These are phyloP conservation scores for Xerus rutilus DNA, from an alignment of 2,797 vertebrate species.

Conservation along the genomic window DNA sequence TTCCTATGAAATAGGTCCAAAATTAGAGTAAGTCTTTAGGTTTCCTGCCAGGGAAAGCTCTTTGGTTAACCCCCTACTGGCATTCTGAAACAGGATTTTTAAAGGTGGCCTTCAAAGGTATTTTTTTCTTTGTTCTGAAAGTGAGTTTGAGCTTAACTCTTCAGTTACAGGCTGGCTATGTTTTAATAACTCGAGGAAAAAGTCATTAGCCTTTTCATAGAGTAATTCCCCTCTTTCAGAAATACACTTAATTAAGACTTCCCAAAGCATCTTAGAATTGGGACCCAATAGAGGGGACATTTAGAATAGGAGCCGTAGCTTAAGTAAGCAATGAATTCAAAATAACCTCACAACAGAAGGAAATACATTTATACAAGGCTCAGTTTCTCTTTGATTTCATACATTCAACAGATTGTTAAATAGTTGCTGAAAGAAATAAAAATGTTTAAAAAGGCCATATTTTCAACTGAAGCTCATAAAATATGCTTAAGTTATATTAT, in stretches of 20 bases:
- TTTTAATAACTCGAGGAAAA: not conserved
- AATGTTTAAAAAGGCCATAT: not conserved
- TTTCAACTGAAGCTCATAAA: conserved; percentile 48
- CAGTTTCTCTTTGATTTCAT: not conserved
- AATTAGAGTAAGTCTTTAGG: conserved; percentile 75
- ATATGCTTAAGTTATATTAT: not conserved
- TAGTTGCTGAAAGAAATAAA: conserved; percentile 55
- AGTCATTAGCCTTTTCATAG: not conserved
- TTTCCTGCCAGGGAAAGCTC: conserved; percentile 83
- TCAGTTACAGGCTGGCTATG: conserved; percentile 37
- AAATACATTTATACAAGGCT: not conserved
- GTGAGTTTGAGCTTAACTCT: conserved; percentile 42
- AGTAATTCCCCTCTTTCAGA: not conserved
- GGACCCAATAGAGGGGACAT: too few relatives aligned
- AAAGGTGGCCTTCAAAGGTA: conserved; percentile 70
- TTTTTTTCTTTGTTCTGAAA: conserved; percentile 66
- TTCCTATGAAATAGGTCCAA: conserved; percentile 77
- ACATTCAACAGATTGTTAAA: conserved; percentile 28
- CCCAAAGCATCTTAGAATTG: not conserved
- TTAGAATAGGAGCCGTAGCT: not conserved
- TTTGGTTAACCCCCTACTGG: conserved; percentile 66
- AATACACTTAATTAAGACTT: not conserved
- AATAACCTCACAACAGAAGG: not conserved
- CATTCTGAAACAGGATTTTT: conserved; percentile 73
- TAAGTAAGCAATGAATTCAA: not conserved